Evolutionary conservation across 2,797 vertebrate species (phyloP).

Genomic region (Syncerus caffer): DNA sequence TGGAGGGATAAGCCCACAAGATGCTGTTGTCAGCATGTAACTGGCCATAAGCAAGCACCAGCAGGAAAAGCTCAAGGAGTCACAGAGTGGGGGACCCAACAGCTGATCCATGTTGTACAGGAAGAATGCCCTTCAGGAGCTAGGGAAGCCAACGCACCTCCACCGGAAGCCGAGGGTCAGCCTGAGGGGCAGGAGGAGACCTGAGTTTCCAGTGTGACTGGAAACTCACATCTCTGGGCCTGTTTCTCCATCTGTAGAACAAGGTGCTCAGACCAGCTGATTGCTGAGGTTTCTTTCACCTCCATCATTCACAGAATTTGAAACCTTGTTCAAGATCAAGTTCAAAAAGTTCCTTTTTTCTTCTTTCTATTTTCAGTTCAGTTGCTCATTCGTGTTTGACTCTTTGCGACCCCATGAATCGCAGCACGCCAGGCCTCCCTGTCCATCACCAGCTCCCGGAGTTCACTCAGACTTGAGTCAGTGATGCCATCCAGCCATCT

Average conservation of each 20-base stretch:
- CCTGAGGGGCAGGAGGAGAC: neutral
- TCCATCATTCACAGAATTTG: neutral
- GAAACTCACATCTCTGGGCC: neutral
- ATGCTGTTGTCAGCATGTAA: neutral
- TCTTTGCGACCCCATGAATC: no score
- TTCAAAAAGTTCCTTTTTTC: neutral
- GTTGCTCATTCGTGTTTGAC: no score
- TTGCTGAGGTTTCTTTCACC: neutral
- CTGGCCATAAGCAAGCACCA: neutral
- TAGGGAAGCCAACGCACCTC: neutral
- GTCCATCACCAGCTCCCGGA: no score
- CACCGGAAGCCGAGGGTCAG: neutral
- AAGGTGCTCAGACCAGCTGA: neutral
- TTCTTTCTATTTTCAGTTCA: neutral
- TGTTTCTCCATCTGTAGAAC: neutral
- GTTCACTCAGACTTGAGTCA: no score
- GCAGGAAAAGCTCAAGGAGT: neutral
- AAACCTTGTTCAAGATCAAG: neutral
- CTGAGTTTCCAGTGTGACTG: neutral
- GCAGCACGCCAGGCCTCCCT: no score
- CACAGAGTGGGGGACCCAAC: neutral
- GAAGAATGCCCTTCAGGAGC: neutral
- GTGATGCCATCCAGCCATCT: no score
- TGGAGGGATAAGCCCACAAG: neutral
- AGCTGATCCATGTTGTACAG: neutral